Percentiles rank a stretch among this genome's conserved stretches.
Evolutionary conservation across 2,888 invertebrate species (phyloP).

Genomic region (Nowickia ferox): DNA sequence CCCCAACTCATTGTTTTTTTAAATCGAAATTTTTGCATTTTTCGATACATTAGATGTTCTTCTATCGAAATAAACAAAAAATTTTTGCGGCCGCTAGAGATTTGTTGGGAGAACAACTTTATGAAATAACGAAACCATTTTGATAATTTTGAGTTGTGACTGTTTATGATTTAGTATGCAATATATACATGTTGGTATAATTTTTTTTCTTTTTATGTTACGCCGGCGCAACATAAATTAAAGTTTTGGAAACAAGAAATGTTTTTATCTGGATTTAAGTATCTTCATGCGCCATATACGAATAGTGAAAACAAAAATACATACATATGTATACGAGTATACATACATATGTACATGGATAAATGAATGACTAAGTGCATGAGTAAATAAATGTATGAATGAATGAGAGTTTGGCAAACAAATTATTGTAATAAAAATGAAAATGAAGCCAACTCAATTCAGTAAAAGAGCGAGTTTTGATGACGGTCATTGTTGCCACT

Average conservation of each 20-base stretch:
- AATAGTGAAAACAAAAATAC: constrained; percentile 32
- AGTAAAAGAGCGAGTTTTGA: constrained; percentile 16
- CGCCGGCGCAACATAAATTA: constrained; percentile 62
- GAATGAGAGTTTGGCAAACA: not conserved
- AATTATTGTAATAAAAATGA: constrained; percentile 3
- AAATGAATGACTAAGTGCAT: constrained; percentile 9
- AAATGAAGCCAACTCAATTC: constrained; percentile 37
- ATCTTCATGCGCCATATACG: constrained; percentile 54
- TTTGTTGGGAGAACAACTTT: no score
- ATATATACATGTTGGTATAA: not conserved
- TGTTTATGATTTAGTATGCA: no score
- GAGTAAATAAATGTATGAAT: constrained; percentile 24
- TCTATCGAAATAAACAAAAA: no score
- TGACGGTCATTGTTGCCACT: not conserved
- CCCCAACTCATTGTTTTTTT: no score
- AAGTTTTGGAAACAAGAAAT: constrained; percentile 32
- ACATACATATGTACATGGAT: constrained; percentile 10
- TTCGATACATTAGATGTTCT: no score
- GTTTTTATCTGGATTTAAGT: constrained; percentile 47
- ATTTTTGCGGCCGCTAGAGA: no score
- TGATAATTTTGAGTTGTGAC: no score
- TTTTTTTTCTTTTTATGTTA: not conserved
- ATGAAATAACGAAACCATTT: no score
- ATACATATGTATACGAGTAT: constrained; percentile 13
- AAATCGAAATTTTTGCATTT: no score